Evolutionary conservation across 1,140 invertebrate species (phyloP).

Genomic region (Chironomus striatipennis): DNA sequence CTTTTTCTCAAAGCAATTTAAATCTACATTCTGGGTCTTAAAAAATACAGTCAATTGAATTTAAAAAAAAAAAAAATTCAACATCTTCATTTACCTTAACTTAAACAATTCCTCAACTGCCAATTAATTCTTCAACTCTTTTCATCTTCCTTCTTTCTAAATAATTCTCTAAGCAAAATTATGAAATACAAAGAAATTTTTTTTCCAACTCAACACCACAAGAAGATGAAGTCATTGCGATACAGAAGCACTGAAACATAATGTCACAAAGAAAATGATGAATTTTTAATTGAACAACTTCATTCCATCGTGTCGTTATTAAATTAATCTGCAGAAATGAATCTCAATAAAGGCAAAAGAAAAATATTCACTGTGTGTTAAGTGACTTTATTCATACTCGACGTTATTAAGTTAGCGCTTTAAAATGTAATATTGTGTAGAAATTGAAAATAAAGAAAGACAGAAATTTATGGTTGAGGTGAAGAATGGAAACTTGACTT

Average conservation of each 20-base stretch:
- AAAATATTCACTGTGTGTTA: neutral
- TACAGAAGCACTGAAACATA: neutral
- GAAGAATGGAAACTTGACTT: too few species aligned
- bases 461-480: too few species aligned
- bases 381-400: too few species aligned
- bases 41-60: too few species aligned
- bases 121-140: neutral
- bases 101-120: neutral
- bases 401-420: too few species aligned
- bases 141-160: neutral
- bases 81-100: too few species aligned
- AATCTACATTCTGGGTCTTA: too few species aligned
- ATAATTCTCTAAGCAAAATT: neutral
- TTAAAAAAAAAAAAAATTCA: too few species aligned
- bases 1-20: too few species aligned
- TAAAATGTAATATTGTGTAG: too few species aligned
- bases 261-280: neutral
- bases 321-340: conserved; percentile 3
- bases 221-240: neutral
- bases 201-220: neutral
- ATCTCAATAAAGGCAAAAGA: neutral
- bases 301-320: conserved; percentile 1
- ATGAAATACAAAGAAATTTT: neutral
- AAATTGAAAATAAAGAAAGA: too few species aligned
- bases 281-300: conserved; percentile 15